phyloP scores from a whole-genome alignment of 1,140 invertebrate genomes.

The Drepana arcuata region DNA sequence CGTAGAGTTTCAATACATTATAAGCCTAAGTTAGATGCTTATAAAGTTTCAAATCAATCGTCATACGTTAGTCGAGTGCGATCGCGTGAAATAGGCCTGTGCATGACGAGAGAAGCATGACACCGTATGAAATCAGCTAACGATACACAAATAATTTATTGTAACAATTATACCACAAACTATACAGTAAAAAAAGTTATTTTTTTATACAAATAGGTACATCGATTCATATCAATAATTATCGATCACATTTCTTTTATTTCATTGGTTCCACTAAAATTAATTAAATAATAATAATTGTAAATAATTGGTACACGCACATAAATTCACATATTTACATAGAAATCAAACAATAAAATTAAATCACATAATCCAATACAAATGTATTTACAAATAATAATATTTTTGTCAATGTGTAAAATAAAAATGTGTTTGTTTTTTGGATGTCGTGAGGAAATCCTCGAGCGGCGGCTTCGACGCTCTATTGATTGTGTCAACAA shows the following conservation, averaged over 20 bases:
- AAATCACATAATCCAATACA: slow-evolving; percentile 54
- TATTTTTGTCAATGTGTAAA: slow-evolving; percentile 21
- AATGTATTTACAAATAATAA: slow-evolving; percentile 46
- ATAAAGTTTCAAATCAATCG: too few species aligned
- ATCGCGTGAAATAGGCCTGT: slow-evolving; percentile 1
- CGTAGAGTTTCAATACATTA: too few species aligned
- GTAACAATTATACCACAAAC: slow-evolving; percentile 33
- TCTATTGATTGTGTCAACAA: slow-evolving; percentile 22
- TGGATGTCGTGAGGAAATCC: neutral
- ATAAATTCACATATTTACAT: slow-evolving; percentile 64
- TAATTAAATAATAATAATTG: slow-evolving; percentile 45
- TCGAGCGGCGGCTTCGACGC: neutral
- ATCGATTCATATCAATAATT: slow-evolving; percentile 23
- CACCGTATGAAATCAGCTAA: slow-evolving; percentile 14
- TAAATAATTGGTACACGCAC: too few species aligned
- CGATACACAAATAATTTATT: slow-evolving; percentile 39
- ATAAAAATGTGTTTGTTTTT: slow-evolving; percentile 10
- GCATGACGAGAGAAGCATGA: slow-evolving; percentile 5
- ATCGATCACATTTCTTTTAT: slow-evolving; percentile 42
- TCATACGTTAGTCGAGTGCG: too few species aligned
- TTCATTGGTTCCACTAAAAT: slow-evolving; percentile 38
- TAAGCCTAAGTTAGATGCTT: too few species aligned
- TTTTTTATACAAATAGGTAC: slow-evolving; percentile 36
- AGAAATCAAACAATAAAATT: slow-evolving; percentile 40
- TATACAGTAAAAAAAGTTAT: slow-evolving; percentile 49